Evolutionary conservation across 2,888 invertebrate genomes (phyloP), one percentile per base, ranked within the genome.

Genomic region (Polyommatus icarus): DNA sequence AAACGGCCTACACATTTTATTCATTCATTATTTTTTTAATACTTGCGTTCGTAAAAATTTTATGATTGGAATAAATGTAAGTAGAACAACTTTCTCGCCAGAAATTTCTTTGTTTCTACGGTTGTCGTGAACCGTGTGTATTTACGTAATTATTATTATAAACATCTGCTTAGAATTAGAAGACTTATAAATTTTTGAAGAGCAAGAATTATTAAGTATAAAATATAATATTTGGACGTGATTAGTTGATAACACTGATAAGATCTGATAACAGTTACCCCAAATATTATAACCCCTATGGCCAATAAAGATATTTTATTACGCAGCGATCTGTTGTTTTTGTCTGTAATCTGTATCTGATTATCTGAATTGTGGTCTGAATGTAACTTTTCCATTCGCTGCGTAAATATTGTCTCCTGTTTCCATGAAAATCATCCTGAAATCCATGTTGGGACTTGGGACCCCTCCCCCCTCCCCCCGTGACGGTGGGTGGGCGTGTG

Each of bases 401-500:
- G 8, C 1, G 36, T 36, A 7, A 36, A 36, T 36, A 18, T 15
- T 54, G 54, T 54, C 5, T 54, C 54, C 1, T 18, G 18, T 54
- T 54, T 3, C 18, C 12, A n/a, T n/a, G n/a, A n/a, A n/a, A n/a
- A n/a, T 54, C 18, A 46, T 18, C 18, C 54, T 18, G 18, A 15
- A 1, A 54, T 18, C 5, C 18, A 18, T 54, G 18, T 54, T 18
- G 18, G 3, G 8, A 8, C 61, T 54, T 18, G 18, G 3, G 8
- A 8, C 61, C 61, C 61, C 24, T 20, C 12, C 61, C 67, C 67
- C 67, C 29, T 10, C 5, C 12, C 67, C 29, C 61, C 12, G 24
- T 61, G 24, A 12, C 61, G 61, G 29, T 85, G 86, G 87, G 91
- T 91, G 92, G 93, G 92, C 91, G 91, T 86, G 79, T 83, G 83